A percentile compares a stretch with the other conserved stretches of the same genome.
Evolutionary conservation across 64 coral and sea anemone species (phyloP).

Genomic region (Pocillopora verrucosa): DNA sequence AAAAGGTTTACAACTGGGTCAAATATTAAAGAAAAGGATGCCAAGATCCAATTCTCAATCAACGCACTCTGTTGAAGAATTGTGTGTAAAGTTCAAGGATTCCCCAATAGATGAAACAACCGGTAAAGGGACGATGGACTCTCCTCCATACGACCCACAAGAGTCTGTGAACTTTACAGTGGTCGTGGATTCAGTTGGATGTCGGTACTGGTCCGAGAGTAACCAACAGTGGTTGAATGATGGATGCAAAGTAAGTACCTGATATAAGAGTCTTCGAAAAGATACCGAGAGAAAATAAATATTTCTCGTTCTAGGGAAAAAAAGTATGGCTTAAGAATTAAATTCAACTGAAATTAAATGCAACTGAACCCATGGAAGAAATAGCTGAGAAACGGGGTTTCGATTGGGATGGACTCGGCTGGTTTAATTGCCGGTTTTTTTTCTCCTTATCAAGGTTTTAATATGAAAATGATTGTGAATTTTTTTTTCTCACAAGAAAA

Average conservation of each 20-base stretch:
- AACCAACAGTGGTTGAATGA: conserved; percentile 41
- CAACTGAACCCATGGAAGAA: too few species aligned
- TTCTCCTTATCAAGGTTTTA: too few species aligned
- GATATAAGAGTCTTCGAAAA: background rate
- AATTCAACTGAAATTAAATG: too few species aligned
- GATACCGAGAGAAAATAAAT: too few species aligned
- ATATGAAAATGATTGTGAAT: too few species aligned
- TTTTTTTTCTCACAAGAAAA: too few species aligned
- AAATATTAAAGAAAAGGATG: background rate
- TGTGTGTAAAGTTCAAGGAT: conserved; percentile 10
- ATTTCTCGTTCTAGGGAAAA: too few species aligned
- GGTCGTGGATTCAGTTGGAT: conserved; percentile 18
- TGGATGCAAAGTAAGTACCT: conserved; percentile 33
- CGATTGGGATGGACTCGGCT: too few species aligned
- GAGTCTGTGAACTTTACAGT: conserved; percentile 37
- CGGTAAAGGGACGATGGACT: background rate
- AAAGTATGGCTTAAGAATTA: too few species aligned
- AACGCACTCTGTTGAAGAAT: background rate
- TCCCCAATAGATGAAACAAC: background rate
- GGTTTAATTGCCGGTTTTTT: too few species aligned
- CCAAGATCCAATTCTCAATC: background rate
- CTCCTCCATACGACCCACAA: background rate
- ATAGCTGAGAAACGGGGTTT: too few species aligned
- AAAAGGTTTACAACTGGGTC: too few species aligned
- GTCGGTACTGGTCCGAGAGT: conserved; percentile 37